Base-by-base conservation (phyloP, 2,113 vertebrate genomes). In the Osmerus mordax region DNA sequence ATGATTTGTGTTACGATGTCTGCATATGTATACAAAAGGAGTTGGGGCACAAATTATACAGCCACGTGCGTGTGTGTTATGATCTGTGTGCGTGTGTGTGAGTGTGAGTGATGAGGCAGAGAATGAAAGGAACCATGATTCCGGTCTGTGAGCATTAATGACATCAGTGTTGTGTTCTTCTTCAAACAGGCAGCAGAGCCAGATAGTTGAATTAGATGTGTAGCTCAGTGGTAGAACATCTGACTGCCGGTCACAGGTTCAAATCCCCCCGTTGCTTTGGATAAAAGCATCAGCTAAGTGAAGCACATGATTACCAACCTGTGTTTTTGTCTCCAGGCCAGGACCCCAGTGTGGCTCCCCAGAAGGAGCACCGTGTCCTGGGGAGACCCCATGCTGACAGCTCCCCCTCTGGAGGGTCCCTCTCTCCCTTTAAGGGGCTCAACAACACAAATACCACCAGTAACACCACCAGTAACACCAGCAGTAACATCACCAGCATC, bases 51-150 rank as follows among this genome's bases (percentile, higher is more conserved):
- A 41, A 6, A 2, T 28, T 62, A 16, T 62, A 62, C 28, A 62
- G 23, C 60, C 28, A 62, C 28, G 23, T 16, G 11, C 28, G 19
- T 29, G 73, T 81, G 77, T 84, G 78, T 41, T 41, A 41, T 41
- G 36, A 41, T 41, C 36, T 83, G 78, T 79, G 67, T 75, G 58
- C 54, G 25, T 71, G 12, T n/a, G 47, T n/a, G 14, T 55, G 54
- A 23, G 18, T 60, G 8, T 23, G 29, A 32, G 13, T 25, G 21
- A 29, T 70, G 82, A 77, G 76, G 69, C 67, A 72, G 72, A 76
- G 87, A 90, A 90, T 90, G 83, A 89, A 84, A 88, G 86, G 78
- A 77, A 82, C 78, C 84, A 79, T 71, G 76, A 66, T 69, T 69
- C 74, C 66, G 78, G 86, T 82, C 78, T 84, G 68, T 58, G 68